Evolutionary conservation across 2,797 vertebrate genomes (phyloP), one percentile per base, ranked within the genome.

Genomic region (Paramormyrops hopkinsi): DNA sequence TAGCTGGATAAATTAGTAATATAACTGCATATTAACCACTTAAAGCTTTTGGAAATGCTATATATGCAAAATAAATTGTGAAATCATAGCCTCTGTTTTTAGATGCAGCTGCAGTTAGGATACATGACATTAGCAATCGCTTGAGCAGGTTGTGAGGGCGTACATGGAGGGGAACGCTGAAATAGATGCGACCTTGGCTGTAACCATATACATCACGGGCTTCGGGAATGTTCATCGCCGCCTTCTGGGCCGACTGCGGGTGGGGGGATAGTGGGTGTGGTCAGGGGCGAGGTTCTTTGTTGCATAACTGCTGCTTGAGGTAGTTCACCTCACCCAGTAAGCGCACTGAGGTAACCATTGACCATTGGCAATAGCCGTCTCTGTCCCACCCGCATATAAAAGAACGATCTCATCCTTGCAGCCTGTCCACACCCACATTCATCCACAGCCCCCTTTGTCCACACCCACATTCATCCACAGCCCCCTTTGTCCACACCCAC

Each of bases 111-210:
- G 8, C 59, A 56, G 51, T 59, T 86, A n/a, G 51, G 29, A 11
- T 86, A 37, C 25, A n/a, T 56, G 53, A 54, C 14, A 86, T 86
- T 86, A 54, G 25, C 51, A 56, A 56, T 86, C n/a, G 33, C 51
- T 86, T 86, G 33, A 59, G 29, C 53, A 59, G 29, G 53, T 87
- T 59, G 14, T 37, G 51, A 87, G 51, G 86, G 11, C 33, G 17
- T 53, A 41, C 29, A n/a, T 87, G 51, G 86, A n/a, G 22, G 17
- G 29, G 53, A 37, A 62, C 33, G 9, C 53, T 25, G 88, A 89
- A 89, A 89, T 89, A 83, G 53, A 53, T 50, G 51, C 33, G 37
- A 62, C 76, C 76, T 84, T 89, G 62, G 54, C 73, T 84, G 79
- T 89, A 84, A 83, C 51, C 41, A 73, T 84, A 89, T 37, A 83